phyloP scores from a whole-genome alignment of 2,888 invertebrate genomes.

The Pocota personata region DNA sequence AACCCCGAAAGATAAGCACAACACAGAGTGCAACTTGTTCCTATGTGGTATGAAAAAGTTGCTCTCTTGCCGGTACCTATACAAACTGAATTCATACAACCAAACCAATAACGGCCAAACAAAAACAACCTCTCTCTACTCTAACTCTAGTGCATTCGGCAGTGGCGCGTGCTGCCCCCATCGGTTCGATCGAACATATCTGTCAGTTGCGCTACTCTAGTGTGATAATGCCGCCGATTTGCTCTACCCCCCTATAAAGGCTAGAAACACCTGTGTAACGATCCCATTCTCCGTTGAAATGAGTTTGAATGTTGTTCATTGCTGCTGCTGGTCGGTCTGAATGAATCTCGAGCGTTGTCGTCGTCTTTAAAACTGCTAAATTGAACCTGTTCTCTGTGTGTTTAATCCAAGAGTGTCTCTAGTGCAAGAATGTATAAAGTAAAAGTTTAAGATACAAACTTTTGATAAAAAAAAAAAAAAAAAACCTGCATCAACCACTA shows the following conservation, averaged over 20 bases:
- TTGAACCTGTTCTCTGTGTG: neutral
- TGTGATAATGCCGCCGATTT: neutral
- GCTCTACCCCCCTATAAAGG: conserved; percentile 51
- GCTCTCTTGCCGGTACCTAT: neutral
- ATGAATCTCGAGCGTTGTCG: conserved; percentile 5
- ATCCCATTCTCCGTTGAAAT: conserved; percentile 42
- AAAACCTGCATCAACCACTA: neutral
- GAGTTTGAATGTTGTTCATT: conserved; percentile 29
- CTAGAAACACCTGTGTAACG: conserved; percentile 37
- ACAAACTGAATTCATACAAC: neutral
- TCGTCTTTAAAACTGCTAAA: neutral
- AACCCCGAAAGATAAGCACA: neutral
- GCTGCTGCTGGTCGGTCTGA: conserved; percentile 6
- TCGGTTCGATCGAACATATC: conserved; percentile 18
- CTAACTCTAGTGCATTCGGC: too few species aligned
- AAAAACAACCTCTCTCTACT: too few species aligned
- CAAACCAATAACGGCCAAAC: too few species aligned
- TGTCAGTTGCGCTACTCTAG: neutral
- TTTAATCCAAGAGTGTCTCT: conserved; percentile 10
- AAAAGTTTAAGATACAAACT: conserved; percentile 29
- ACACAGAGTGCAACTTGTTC: neutral
- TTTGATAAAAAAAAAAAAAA: neutral
- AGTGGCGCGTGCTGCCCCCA: neutral
- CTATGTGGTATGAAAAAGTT: neutral
- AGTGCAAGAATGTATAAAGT: conserved; percentile 28